These are phyloP conservation scores for Anticlea derivata DNA, from an alignment of 2,888 invertebrate genomes.

Conservation along the genomic window DNA sequence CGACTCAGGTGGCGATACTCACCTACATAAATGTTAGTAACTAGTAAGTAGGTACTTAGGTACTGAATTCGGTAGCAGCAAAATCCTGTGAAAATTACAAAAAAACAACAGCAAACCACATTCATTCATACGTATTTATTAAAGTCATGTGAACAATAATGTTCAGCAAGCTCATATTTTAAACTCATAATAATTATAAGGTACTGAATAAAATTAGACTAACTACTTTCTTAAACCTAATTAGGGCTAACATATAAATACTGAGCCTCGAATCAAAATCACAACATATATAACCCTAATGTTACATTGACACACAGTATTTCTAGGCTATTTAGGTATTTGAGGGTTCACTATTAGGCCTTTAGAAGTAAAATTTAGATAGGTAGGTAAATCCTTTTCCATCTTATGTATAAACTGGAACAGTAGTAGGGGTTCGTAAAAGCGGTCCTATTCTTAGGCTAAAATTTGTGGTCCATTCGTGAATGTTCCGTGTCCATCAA, in stretches of 20 bases:
- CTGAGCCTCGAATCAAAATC: slow-evolving; percentile 68
- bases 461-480: slow-evolving; percentile 71
- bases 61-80: no score
- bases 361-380: not conserved
- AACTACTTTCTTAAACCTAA: slow-evolving; percentile 52
- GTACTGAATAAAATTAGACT: slow-evolving; percentile 57
- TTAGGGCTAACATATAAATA: slow-evolving; percentile 52
- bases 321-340: slow-evolving; percentile 32
- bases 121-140: slow-evolving; percentile 45
- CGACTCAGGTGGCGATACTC: no score
- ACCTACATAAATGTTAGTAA: no score
- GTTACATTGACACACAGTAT: slow-evolving; percentile 42
- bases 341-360: slow-evolving; percentile 11
- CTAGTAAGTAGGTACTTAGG: no score
- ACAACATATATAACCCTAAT: slow-evolving; percentile 57
- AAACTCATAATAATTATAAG: slow-evolving; percentile 23
- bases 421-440: not conserved
- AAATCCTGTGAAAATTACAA: not conserved
- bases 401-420: not conserved
- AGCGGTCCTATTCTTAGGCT: slow-evolving; percentile 31
- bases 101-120: not conserved
- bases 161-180: slow-evolving; percentile 70
- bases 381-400: not conserved
- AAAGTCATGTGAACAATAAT: slow-evolving; percentile 77
- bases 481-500: slow-evolving; percentile 74